Conservation (phyloP, 1,140 invertebrate genomes). For the Pogonognathellus flavescens region DNA sequence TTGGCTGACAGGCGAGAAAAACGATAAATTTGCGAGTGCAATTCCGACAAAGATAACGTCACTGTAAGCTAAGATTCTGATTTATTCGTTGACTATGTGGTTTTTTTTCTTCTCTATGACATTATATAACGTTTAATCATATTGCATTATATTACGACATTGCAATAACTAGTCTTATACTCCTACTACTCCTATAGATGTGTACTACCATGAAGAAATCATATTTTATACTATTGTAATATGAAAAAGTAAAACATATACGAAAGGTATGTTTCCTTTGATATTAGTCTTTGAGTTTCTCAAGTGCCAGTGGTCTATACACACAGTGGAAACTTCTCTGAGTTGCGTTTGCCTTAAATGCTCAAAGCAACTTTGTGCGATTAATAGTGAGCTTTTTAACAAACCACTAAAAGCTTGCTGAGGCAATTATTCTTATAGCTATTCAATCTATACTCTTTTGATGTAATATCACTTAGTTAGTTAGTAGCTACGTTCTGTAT, state of each 20-base stretch:
- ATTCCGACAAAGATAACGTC: slow-evolving; percentile 58
- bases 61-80: slow-evolving; percentile 31
- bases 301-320: too few species aligned
- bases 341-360: slow-evolving; percentile 11
- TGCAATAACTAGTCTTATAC: neutral
- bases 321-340: too few species aligned
- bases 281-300: too few species aligned
- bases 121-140: neutral
- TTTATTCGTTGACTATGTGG: slow-evolving; percentile 18
- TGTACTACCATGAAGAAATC: too few species aligned
- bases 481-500: neutral
- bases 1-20: slow-evolving; percentile 57
- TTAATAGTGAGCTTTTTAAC: slow-evolving; percentile 1
- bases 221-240: too few species aligned
- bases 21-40: slow-evolving; percentile 58
- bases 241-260: too few species aligned
- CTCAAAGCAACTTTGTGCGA: neutral
- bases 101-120: slow-evolving; percentile 12
- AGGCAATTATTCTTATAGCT: slow-evolving; percentile 16
- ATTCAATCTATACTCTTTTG: slow-evolving; percentile 30
- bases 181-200: too few species aligned
- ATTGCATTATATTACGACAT: slow-evolving; percentile 24
- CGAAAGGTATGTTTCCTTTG: too few species aligned
- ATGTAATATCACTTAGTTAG: slow-evolving; percentile 33
- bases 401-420: neutral